Evolutionary conservation across 1,140 invertebrate species (phyloP), one percentile per base, ranked within the genome.

Genomic region (Phthorimaea operculella): DNA sequence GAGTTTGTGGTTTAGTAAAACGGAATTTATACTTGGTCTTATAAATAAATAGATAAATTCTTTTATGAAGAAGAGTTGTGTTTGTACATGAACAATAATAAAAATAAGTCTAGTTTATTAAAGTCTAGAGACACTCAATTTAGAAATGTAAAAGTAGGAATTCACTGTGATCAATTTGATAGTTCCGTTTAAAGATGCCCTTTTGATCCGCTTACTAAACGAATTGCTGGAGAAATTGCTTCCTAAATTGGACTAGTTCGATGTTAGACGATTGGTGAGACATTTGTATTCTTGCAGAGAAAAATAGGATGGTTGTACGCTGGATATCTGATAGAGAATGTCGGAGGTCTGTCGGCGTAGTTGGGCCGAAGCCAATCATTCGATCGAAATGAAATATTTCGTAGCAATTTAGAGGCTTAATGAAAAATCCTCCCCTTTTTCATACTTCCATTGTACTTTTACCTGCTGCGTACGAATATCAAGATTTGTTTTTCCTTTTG

Each of bases 241-340:
- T 80, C 81, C 81, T 72, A 82, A 82, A 84, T 84, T 79, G 81
- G 78, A 81, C 76, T 78, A 77, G 74, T 82, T 76, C 68, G 72
- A 74, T 70, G 73, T 75, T 72, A 84, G 79, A 84, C 79, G 82
- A 81, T 84, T 82, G 81, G 79, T 78, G 82, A 84, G 77, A 76
- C 79, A 84, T 84, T 84, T 84, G 81, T 84, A 84, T 84, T 84
- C 79, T 74, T 75, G 72, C 63, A 69, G 73, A 82, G 81, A 79
- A 79, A 83, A 82, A 84, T 84, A 79, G 77, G 76, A 73, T 72
- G 39, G 11, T 48, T 3, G 45, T 48, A 48, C 45, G 4, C 16
- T 14, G 17, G 9, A 16, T 16, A 15, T 47, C 44, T 47, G 44
- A 47, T 47, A 47, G 80, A 83, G 80, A 80, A 70, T 62, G 71